phyloP scores from a whole-genome alignment of 1,140 invertebrate species.

The Leptopilina clavipes region DNA sequence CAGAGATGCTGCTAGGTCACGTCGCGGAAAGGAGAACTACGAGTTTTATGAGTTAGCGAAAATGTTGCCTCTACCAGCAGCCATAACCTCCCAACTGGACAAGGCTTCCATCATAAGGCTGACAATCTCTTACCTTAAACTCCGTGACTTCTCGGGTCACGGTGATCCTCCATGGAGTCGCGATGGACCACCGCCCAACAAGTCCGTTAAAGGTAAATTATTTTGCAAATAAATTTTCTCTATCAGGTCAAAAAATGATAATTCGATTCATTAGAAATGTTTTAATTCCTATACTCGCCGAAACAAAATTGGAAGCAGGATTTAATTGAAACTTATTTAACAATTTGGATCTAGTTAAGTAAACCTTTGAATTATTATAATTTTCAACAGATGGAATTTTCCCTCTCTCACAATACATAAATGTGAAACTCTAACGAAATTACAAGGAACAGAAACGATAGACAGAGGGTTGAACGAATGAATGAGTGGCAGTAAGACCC shows the following conservation, averaged over 20 bases:
- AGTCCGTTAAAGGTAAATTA: constrained; percentile 87
- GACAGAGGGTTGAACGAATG: constrained; percentile 43
- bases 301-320: too few relatives aligned
- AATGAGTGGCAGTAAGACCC: constrained; percentile 53
- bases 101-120: constrained; percentile 99
- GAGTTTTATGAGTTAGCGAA: constrained; percentile 99
- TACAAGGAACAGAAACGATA: constrained; percentile 55
- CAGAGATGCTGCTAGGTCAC: constrained; percentile 93
- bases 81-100: constrained; percentile 98
- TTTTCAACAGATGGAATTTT: too few relatives aligned
- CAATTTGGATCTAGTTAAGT: too few relatives aligned
- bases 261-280: too few relatives aligned
- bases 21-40: constrained; percentile 97
- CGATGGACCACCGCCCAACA: constrained; percentile 84
- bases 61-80: constrained; percentile 95
- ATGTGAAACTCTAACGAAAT: constrained; percentile 61
- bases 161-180: constrained; percentile 96
- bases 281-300: too few relatives aligned
- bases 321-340: too few relatives aligned
- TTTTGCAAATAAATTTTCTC: neutral
- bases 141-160: constrained; percentile 95
- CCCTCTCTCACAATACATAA: constrained; percentile 37
- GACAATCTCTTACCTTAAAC: constrained; percentile 97
- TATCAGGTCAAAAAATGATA: too few relatives aligned
- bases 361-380: too few relatives aligned